Percentiles rank a stretch among this genome's conserved stretches.
Evolutionary conservation across 1,140 invertebrate genomes (phyloP).

Genomic region (Schlechtendalia chinensis): DNA sequence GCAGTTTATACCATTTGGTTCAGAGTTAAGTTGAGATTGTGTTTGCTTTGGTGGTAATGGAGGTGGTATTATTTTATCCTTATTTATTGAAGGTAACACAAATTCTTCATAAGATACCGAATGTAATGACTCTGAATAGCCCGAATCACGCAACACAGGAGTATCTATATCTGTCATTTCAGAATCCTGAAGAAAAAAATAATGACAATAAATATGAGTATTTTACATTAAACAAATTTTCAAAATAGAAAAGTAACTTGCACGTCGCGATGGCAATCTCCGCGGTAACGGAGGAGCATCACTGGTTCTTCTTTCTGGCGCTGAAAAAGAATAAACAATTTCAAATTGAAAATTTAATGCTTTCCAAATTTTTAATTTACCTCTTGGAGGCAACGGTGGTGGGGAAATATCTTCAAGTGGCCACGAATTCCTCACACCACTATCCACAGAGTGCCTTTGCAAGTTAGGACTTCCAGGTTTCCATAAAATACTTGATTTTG

Average conservation of each 20-base stretch:
- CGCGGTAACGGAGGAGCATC: slow-evolving; percentile 65
- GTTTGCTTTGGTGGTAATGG: slow-evolving; percentile 32
- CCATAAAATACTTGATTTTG: slow-evolving; percentile 62
- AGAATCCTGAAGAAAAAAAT: slow-evolving; percentile 33
- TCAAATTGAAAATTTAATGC: not conserved
- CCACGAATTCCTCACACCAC: slow-evolving; percentile 62
- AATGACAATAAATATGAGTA: not conserved
- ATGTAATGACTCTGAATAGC: slow-evolving; percentile 40
- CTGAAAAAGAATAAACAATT: not conserved
- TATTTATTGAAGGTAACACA: slow-evolving; percentile 24
- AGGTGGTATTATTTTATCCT: slow-evolving; percentile 5
- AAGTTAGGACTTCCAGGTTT: slow-evolving; percentile 63
- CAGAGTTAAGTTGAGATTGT: slow-evolving; percentile 4
- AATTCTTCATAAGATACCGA: slow-evolving; percentile 46
- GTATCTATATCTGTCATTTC: slow-evolving; percentile 24
- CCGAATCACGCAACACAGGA: slow-evolving; percentile 20
- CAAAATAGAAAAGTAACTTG: slow-evolving; percentile 31
- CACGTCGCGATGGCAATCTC: slow-evolving; percentile 53
- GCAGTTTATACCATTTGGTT: slow-evolving; percentile 16
- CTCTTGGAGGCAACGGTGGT: slow-evolving; percentile 63
- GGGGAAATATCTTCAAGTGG: slow-evolving; percentile 61
- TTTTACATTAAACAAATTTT: not conserved
- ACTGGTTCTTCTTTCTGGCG: slow-evolving; percentile 14
- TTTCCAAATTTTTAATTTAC: not conserved
- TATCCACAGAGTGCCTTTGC: slow-evolving; percentile 59